phyloP scores from a whole-genome alignment of 2,888 invertebrate species.

The Chironomus tentans region DNA sequence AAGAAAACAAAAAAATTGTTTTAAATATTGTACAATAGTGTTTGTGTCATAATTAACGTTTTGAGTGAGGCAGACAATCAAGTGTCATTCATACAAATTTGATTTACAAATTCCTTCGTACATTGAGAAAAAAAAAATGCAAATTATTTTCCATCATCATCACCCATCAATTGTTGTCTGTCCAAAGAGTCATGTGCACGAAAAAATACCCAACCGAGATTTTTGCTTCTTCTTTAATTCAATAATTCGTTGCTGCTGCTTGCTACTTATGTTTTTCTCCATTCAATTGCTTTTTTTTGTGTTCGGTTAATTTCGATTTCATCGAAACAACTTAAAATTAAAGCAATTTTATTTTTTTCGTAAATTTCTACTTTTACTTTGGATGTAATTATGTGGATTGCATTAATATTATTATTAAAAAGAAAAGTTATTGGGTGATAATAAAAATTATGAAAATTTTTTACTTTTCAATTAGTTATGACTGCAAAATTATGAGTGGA shows the following conservation, averaged over 20 bases:
- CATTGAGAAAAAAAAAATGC: not conserved
- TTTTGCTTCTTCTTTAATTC: not conserved
- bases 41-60: not conserved
- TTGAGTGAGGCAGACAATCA: not conserved
- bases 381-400: not conserved
- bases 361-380: conserved; percentile 13
- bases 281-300: not conserved
- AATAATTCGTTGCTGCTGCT: not conserved
- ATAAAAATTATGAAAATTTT: not conserved
- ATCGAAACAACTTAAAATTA: not conserved
- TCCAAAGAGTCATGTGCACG: not conserved
- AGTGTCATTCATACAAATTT: not conserved
- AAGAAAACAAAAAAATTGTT: not conserved
- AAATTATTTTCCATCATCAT: not conserved
- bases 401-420: not conserved
- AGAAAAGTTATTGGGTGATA: not conserved
- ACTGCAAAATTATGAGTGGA: too few species aligned
- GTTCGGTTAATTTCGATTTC: conserved; percentile 14
- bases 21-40: not conserved
- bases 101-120: not conserved
- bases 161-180: not conserved
- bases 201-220: not conserved
- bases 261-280: not conserved
- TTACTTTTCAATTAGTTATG: too few species aligned
- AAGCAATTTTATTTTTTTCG: not conserved